These are phyloP conservation scores for Rallus limicola DNA, from an alignment of 2,113 vertebrate genomes.

Conservation along the genomic window DNA sequence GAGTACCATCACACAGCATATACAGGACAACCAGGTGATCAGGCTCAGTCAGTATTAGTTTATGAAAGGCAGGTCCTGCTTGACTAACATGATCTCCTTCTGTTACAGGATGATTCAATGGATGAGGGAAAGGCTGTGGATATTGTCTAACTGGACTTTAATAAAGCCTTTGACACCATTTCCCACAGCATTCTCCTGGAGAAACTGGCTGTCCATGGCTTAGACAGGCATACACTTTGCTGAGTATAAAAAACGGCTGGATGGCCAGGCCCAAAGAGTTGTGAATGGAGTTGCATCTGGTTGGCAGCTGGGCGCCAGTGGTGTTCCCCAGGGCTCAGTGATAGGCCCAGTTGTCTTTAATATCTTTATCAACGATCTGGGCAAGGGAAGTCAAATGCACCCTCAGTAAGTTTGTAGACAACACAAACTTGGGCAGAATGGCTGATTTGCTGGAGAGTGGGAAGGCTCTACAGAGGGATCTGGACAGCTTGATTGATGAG, in stretches of 20 bases:
- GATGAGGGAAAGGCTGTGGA: background rate
- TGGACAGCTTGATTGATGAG: fast-evolving
- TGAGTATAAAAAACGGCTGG: background rate
- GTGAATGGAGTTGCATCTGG: background rate
- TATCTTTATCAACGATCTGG: background rate
- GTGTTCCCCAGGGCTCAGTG: background rate
- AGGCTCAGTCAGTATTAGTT: background rate
- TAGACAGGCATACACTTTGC: fast-evolving
- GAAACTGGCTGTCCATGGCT: background rate
- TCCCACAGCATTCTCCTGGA: background rate
- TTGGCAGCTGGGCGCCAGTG: background rate
- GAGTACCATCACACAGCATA: fast-evolving
- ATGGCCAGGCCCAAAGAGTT: fast-evolving
- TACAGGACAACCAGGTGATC: background rate
- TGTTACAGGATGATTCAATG: background rate
- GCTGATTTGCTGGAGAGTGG: background rate
- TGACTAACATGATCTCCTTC: background rate
- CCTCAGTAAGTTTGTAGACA: background rate
- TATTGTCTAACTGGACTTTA: background rate
- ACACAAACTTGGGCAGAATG: fast-evolving
- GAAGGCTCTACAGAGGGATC: background rate
- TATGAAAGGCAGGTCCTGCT: background rate
- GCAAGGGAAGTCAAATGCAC: fast-evolving
- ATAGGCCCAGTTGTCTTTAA: background rate
- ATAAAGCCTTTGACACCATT: background rate